Conservation (phyloP, 2,797 vertebrate species). For the Chaetodon trifasciatus region DNA sequence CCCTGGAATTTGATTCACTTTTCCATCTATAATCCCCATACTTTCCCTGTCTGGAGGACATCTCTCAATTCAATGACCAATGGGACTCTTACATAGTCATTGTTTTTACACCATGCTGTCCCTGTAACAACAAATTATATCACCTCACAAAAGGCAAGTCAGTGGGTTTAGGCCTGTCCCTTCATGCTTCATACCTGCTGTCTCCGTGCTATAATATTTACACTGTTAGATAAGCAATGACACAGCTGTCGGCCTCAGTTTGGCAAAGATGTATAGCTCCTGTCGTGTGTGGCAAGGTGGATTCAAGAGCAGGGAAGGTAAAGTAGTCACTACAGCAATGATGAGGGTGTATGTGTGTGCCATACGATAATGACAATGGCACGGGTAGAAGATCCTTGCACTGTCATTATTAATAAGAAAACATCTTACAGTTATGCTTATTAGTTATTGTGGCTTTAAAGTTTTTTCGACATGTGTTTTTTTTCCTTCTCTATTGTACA, state of each 20-base stretch:
- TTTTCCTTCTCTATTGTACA: no score
- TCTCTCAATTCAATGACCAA: not conserved
- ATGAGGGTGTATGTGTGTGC: not conserved
- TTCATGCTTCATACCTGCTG: not conserved
- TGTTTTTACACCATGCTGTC: not conserved
- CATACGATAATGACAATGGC: not conserved
- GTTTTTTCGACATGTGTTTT: no score
- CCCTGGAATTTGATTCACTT: not conserved
- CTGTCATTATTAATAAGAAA: not conserved
- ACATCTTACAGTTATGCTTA: not conserved
- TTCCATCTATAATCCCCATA: not conserved
- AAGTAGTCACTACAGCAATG: not conserved
- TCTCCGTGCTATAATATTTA: not conserved
- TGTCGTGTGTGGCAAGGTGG: not conserved
- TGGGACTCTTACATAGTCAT: not conserved
- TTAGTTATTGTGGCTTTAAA: no score
- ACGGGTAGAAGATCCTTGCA: not conserved
- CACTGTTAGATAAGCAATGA: not conserved
- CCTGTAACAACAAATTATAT: not conserved
- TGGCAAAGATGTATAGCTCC: conserved; percentile 2
- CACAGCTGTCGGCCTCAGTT: not conserved
- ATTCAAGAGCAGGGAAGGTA: not conserved
- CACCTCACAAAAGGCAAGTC: not conserved
- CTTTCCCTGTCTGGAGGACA: not conserved
- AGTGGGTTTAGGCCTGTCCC: not conserved